A percentile compares a stretch with the other conserved stretches of the same genome.
phyloP scores from a whole-genome alignment of 1,140 invertebrate species.

The Druon quercuslanigerum region DNA sequence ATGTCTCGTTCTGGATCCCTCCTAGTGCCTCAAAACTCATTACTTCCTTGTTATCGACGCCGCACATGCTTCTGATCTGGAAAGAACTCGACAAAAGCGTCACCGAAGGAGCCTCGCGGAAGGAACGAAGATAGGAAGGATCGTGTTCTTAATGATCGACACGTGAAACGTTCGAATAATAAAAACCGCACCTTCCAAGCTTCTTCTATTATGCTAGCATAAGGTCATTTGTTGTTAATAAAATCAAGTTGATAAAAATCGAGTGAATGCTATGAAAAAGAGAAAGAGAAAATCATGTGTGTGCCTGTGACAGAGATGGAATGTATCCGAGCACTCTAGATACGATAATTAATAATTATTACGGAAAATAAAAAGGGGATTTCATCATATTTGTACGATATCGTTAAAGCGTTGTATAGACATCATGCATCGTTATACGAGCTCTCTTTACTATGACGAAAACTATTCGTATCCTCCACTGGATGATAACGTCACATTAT shows the following conservation, averaged over 20 bases:
- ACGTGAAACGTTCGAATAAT: conserved; percentile 12
- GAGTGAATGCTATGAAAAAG: conserved; percentile 34
- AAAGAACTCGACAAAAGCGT: conserved; percentile 50
- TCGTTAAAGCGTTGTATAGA: conserved; percentile 53
- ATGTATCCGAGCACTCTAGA: conserved; percentile 21
- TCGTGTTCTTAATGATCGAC: conserved; percentile 34
- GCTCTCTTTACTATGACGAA: conserved; percentile 48
- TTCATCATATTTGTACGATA: conserved; percentile 53
- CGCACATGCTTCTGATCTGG: conserved; percentile 63
- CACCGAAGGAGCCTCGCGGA: conserved; percentile 39
- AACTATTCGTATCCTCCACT: background rate
- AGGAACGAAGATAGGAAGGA: conserved; percentile 32
- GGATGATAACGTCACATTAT: background rate
- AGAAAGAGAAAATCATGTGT: conserved; percentile 26
- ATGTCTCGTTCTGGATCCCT: conserved; percentile 88
- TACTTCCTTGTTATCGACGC: conserved; percentile 69
- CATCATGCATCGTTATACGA: conserved; percentile 46
- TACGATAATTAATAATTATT: conserved; percentile 17
- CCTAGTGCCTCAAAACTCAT: conserved; percentile 74
- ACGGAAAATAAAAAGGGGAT: conserved; percentile 19
- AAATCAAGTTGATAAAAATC: conserved; percentile 33
- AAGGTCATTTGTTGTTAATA: conserved; percentile 45
- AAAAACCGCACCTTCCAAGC: conserved; percentile 43
- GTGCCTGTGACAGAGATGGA: conserved; percentile 6
- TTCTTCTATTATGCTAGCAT: conserved; percentile 46